Conservation (phyloP, 2,113 vertebrate genomes). For the Cavia aperea region DNA sequence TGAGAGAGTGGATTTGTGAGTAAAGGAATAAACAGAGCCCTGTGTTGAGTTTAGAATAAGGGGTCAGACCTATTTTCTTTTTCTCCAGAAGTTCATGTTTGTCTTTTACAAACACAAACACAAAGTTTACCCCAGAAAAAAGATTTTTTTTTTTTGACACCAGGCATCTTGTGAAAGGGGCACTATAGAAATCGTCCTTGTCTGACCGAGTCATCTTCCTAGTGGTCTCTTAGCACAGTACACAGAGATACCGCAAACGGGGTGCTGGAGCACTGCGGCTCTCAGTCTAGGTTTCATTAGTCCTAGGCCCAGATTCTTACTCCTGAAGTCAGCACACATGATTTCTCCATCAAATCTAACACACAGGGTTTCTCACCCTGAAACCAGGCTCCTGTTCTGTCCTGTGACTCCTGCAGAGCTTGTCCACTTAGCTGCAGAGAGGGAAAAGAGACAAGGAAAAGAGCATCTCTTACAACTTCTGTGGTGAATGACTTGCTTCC, state of each 20-base stretch:
- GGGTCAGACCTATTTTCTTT: not conserved
- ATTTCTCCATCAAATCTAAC: not conserved
- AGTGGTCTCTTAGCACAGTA: not conserved
- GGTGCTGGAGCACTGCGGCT: not conserved
- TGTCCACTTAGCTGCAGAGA: not conserved
- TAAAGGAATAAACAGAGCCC: not conserved
- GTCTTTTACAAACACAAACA: constrained; percentile 24
- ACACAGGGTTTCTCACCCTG: not conserved
- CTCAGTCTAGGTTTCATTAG: not conserved
- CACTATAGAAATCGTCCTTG: not conserved
- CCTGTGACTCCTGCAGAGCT: rapidly evolving
- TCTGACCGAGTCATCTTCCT: not conserved
- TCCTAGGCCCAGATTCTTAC: not conserved
- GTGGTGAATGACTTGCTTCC: not conserved
- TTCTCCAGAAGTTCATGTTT: not conserved
- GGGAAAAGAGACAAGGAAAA: not conserved
- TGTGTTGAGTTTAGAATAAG: not conserved
- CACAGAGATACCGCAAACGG: not conserved
- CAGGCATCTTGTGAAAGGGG: not conserved
- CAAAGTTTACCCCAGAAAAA: not conserved
- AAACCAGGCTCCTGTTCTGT: not conserved
- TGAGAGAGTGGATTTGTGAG: not conserved
- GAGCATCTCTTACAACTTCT: not conserved
- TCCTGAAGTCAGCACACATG: not conserved
- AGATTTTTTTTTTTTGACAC: not conserved